Evolutionary conservation across 2,113 vertebrate genomes (phyloP).

Genomic region (Turnix velox): DNA sequence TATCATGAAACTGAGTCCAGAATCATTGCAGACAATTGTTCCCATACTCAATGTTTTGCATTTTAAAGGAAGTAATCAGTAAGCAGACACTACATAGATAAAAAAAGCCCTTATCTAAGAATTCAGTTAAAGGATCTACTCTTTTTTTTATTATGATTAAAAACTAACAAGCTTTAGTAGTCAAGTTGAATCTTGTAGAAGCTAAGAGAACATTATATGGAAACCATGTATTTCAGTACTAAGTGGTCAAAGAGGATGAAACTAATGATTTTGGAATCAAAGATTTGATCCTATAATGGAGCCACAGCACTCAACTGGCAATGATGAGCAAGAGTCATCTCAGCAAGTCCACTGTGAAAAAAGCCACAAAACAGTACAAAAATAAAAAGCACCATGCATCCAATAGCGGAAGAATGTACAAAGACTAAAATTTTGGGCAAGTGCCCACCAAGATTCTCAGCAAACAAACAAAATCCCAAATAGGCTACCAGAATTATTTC

Average conservation of each 20-base stretch:
- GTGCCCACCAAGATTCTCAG: neutral
- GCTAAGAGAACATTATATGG: neutral
- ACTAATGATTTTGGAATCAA: neutral
- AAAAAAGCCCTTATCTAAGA: neutral
- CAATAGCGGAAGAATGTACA: neutral
- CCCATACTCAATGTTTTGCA: neutral
- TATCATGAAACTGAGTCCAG: constrained; percentile 9
- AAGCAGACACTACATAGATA: neutral
- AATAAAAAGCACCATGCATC: accelerated
- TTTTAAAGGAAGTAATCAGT: constrained; percentile 30
- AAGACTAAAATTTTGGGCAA: neutral
- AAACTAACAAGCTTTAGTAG: neutral
- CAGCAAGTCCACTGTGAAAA: neutral
- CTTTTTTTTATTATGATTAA: neutral
- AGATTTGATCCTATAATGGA: neutral
- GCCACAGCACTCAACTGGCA: neutral
- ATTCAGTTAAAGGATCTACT: neutral
- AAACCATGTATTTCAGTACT: constrained; percentile 3
- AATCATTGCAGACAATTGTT: constrained; percentile 11
- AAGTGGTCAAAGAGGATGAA: constrained; percentile 6
- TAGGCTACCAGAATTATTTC: neutral
- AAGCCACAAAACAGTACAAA: neutral
- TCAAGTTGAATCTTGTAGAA: neutral
- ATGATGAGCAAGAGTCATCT: neutral
- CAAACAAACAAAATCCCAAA: neutral